Conservation (phyloP, 2,113 vertebrate species). For the Labeo catla region DNA sequence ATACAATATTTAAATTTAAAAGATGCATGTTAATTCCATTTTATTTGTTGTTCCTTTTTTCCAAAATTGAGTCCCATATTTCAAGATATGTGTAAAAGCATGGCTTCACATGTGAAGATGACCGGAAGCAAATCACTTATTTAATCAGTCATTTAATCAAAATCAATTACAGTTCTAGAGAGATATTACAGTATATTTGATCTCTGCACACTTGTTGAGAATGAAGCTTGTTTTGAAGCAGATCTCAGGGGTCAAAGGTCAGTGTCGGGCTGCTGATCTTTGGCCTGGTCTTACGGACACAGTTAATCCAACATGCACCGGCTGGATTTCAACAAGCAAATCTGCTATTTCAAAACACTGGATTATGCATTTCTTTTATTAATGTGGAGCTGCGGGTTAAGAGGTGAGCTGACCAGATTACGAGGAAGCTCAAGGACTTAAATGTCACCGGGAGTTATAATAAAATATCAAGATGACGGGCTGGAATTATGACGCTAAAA, state of each 20-base stretch:
- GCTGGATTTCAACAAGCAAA: constrained; percentile 84
- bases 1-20: too few relatives aligned
- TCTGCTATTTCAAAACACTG: constrained; percentile 89
- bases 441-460: constrained; percentile 74
- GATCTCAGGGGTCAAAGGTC: constrained; percentile 13
- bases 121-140: neutral
- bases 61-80: too few relatives aligned
- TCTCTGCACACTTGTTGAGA: neutral
- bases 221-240: neutral
- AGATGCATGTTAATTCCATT: too few relatives aligned
- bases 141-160: neutral
- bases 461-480: constrained; percentile 67
- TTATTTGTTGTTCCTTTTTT: too few relatives aligned
- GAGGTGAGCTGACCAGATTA: constrained; percentile 79
- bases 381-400: constrained; percentile 71
- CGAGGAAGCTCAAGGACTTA: constrained; percentile 78
- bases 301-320: constrained; percentile 77
- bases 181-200: neutral
- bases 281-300: constrained; percentile 50
- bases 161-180: neutral
- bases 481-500: constrained; percentile 61
- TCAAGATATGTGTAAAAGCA: neutral
- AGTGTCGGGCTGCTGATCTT: neutral
- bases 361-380: constrained; percentile 91
- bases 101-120: neutral